These are phyloP conservation scores for Mythimna lalbum DNA, from an alignment of 2,888 invertebrate genomes.

Conservation along the genomic window DNA sequence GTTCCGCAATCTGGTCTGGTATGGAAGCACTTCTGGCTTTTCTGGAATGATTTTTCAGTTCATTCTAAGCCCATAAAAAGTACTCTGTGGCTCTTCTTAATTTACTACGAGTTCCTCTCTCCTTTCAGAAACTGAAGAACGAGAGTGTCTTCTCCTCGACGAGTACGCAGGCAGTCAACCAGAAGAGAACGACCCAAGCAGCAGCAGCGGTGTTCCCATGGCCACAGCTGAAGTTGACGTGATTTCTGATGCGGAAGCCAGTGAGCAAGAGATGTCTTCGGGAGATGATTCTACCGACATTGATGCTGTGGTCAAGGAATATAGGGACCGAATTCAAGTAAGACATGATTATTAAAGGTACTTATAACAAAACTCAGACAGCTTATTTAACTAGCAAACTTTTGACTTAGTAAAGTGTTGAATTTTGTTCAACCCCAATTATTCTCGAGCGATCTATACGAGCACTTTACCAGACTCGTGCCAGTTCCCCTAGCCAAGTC, in stretches of 20 bases:
- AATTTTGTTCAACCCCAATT: neutral
- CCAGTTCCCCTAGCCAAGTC: no score
- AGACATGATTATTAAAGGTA: no score
- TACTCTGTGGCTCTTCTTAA: no score
- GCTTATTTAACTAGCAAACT: no score
- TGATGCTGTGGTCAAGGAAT: conserved; percentile 94
- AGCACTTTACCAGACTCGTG: no score
- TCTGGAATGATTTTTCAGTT: neutral
- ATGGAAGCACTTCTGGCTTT: no score
- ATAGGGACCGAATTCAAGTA: conserved; percentile 93
- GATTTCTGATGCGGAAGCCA: conserved; percentile 85
- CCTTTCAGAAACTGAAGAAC: conserved; percentile 88
- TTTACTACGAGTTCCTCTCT: neutral
- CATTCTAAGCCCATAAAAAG: neutral
- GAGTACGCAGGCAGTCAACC: conserved; percentile 87
- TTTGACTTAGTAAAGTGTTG: no score
- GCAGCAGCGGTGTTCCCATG: conserved; percentile 75
- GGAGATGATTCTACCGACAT: conserved; percentile 94
- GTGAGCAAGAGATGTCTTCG: conserved; percentile 90
- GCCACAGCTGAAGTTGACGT: conserved; percentile 80
- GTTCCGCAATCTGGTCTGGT: no score
- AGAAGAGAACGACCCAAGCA: conserved; percentile 82
- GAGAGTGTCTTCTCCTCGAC: conserved; percentile 91
- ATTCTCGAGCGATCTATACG: neutral
- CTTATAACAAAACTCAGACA: neutral